Percentiles rank a stretch among this genome's conserved stretches.
Conservation (phyloP, 2,113 vertebrate genomes). For the Muntiacus muntjak region DNA sequence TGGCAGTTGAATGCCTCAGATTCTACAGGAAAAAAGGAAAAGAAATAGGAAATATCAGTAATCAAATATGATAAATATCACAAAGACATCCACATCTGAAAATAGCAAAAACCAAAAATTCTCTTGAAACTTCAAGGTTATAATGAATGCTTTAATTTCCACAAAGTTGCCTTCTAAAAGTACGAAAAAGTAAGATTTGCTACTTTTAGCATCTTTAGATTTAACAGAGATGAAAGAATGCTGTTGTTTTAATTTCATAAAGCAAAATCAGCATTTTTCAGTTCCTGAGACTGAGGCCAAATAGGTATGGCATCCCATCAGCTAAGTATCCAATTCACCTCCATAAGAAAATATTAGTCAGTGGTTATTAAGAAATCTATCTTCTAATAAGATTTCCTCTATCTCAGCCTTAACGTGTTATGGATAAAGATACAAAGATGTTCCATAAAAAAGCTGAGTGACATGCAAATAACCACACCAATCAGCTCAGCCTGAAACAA, state of each 20-base stretch:
- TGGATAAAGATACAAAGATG: not conserved
- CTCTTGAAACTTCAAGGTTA: not conserved
- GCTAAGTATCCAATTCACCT: not conserved
- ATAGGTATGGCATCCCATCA: not conserved
- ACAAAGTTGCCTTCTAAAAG: not conserved
- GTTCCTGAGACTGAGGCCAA: not conserved
- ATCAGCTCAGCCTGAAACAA: conserved; percentile 5
- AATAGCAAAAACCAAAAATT: not conserved
- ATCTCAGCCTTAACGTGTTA: not conserved
- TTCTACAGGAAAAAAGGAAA: not conserved
- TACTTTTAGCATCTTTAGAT: not conserved
- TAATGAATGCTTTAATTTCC: not conserved
- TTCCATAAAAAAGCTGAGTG: not conserved
- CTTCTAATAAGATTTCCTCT: not conserved
- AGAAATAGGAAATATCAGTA: not conserved
- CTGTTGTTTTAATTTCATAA: not conserved
- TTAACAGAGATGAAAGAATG: not conserved
- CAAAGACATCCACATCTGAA: not conserved
- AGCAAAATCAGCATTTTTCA: not conserved
- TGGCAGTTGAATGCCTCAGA: not conserved
- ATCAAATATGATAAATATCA: not conserved
- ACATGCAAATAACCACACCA: not conserved
- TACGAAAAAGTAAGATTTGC: not conserved
- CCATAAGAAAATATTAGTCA: not conserved
- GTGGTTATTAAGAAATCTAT: not conserved